Evolutionary conservation across 2,797 vertebrate species (phyloP).

Genomic region (Synaphobranchus kaupii): DNA sequence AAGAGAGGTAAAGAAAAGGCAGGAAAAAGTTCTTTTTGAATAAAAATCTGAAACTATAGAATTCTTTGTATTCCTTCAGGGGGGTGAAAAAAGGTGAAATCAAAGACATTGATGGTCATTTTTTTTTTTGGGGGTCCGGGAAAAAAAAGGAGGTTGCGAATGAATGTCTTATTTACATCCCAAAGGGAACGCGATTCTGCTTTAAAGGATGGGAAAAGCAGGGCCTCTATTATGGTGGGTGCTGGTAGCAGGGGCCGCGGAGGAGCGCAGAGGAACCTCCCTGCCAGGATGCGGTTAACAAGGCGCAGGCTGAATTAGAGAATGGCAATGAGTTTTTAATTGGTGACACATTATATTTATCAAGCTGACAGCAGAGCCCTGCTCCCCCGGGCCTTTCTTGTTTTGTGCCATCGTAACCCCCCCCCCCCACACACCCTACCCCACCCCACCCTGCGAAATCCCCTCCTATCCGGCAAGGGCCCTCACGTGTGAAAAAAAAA

Average conservation of each 20-base stretch:
- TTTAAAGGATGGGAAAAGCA: constrained; percentile 82
- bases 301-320: constrained; percentile 84
- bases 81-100: constrained; percentile 76
- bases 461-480: constrained; percentile 68
- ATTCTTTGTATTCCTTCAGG: constrained; percentile 79
- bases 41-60: constrained; percentile 86
- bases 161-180: constrained; percentile 97
- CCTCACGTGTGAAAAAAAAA: constrained; percentile 76
- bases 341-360: constrained; percentile 98
- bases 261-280: constrained; percentile 75
- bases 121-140: constrained; percentile 70
- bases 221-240: constrained; percentile 74
- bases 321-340: constrained; percentile 95
- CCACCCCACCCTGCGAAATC: constrained; percentile 38
- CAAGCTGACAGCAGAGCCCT: constrained; percentile 85
- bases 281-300: constrained; percentile 86
- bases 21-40: constrained; percentile 68
- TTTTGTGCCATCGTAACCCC: constrained; percentile 83
- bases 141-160: constrained; percentile 71
- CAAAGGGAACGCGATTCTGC: constrained; percentile 78
- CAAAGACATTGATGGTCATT: constrained; percentile 90
- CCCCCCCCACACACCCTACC: constrained; percentile 71
- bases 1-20: constrained; percentile 45
- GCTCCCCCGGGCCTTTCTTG: constrained; percentile 76
- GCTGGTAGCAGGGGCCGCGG: constrained; percentile 75